Conservation (phyloP, 2,797 vertebrate species). For the Pseudomugil tenellus region DNA sequence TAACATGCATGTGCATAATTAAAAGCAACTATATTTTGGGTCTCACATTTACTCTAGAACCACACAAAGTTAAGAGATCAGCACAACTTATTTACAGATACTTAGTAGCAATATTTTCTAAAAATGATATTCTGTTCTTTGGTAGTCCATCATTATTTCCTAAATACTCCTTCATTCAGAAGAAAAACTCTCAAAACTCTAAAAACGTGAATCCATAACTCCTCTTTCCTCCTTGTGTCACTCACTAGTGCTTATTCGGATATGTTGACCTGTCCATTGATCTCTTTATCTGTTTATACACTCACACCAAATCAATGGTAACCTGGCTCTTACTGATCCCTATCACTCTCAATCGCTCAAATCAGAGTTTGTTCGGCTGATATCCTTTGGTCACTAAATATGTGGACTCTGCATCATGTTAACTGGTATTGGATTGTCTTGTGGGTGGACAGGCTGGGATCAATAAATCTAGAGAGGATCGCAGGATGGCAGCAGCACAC, state of each 20-base stretch:
- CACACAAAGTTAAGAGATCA: background rate
- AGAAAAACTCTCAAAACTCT: background rate
- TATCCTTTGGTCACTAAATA: conserved; percentile 65
- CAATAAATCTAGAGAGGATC: conserved; percentile 57
- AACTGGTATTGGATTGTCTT: conserved; percentile 67
- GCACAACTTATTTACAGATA: background rate
- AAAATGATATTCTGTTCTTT: background rate
- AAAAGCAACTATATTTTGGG: background rate
- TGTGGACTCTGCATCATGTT: conserved; percentile 72
- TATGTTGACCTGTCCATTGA: conserved; percentile 61
- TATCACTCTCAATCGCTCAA: conserved; percentile 75
- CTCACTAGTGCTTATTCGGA: conserved; percentile 54
- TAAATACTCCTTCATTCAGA: background rate
- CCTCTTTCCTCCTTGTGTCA: conserved; percentile 25
- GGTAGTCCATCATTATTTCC: background rate
- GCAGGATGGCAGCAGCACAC: conserved; percentile 27
- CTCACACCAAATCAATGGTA: conserved; percentile 69
- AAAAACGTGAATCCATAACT: conserved; percentile 28
- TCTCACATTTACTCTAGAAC: no score
- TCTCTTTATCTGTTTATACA: conserved; percentile 63
- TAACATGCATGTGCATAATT: background rate
- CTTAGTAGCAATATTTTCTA: background rate
- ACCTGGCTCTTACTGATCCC: conserved; percentile 69
- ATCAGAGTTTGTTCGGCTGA: conserved; percentile 50
- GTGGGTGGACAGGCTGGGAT: conserved; percentile 65